Percentiles rank a stretch among this genome's conserved stretches.
These are phyloP conservation scores for Drosophila eugracilis DNA, from an alignment of 1,140 invertebrate genomes.

Conservation along the genomic window DNA sequence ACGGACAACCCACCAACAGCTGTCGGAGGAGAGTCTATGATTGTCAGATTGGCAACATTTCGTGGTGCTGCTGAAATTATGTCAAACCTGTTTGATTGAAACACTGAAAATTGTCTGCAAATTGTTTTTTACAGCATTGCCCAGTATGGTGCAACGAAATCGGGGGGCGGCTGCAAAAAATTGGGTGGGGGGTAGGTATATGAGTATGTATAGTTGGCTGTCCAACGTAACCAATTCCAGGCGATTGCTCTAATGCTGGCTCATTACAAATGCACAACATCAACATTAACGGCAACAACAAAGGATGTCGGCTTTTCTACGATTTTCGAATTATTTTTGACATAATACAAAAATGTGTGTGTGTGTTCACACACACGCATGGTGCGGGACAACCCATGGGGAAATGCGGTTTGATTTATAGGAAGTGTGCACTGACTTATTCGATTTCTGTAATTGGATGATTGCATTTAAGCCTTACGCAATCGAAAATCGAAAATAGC, in stretches of 20 bases:
- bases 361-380: no score
- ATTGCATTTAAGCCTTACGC: constrained; percentile 2
- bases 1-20: background rate
- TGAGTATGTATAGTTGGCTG: background rate
- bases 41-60: constrained; percentile 47
- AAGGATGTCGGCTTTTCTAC: constrained; percentile 42
- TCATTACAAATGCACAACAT: constrained; percentile 53
- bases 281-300: constrained; percentile 48
- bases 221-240: constrained; percentile 35
- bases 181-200: background rate
- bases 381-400: background rate
- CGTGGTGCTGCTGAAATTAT: constrained; percentile 53
- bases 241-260: constrained; percentile 48
- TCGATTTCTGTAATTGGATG: constrained; percentile 23
- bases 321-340: constrained; percentile 42
- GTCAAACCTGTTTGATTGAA: constrained; percentile 73
- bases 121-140: constrained; percentile 54
- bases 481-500: constrained; percentile 14
- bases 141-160: constrained; percentile 31
- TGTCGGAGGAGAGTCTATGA: constrained; percentile 8
- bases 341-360: constrained; percentile 34
- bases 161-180: constrained; percentile 10
- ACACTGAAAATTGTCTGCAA: constrained; percentile 50
- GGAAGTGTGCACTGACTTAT: constrained; percentile 14
- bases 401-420: constrained; percentile 15